Base-by-base conservation (phyloP, 2,797 vertebrate genomes). In the Poecilia picta region DNA sequence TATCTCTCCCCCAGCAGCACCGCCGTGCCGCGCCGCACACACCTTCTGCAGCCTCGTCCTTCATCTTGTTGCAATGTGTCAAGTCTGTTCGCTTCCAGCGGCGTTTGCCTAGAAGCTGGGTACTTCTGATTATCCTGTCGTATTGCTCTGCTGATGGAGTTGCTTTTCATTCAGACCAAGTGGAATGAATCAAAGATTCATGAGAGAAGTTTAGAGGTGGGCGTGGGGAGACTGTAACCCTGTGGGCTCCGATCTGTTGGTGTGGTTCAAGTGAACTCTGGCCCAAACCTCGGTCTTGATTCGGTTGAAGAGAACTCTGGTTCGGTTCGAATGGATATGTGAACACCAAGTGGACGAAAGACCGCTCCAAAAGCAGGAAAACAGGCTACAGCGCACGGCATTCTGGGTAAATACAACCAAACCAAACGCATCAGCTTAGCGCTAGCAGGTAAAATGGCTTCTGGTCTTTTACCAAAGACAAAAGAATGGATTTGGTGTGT, bases 141-240 rank as follows among this genome's bases (percentile, higher is more conserved):
- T 83, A 87, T 94, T 93, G 88, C 89, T 78, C 86, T 88, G 87
- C 86, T 73, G 59, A 88, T 91, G 91, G 91, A 91, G 89, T 91
- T 92, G 91, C 90, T 90, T 89, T 83, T 89, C 83, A 81, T 84
- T 92, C 87, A 39, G 83, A 89, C 88, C 80, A 31, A 80, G 86
- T 88, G 87, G 87, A 93, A 88, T 10, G 87, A 93, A 94, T 94
- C 94, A 94, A 94, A 93, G 90, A 93, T 93, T 94, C 91, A 94
- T 77, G 87, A 94, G 90, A 91, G 81, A 82, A 82, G 89, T 92
- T 89, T 89, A 80, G 83, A 91, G 78, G 76, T 57, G 83, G 88
- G 85, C 76, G 81, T 83, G 80, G 85, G 83, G 74, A 85, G 83
- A 39, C 79, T 43, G 75, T 78, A 76, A 89, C 85, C 91, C 88